Conservation (phyloP, 1,140 invertebrate genomes). For the Lamellibrachia luymesi region DNA sequence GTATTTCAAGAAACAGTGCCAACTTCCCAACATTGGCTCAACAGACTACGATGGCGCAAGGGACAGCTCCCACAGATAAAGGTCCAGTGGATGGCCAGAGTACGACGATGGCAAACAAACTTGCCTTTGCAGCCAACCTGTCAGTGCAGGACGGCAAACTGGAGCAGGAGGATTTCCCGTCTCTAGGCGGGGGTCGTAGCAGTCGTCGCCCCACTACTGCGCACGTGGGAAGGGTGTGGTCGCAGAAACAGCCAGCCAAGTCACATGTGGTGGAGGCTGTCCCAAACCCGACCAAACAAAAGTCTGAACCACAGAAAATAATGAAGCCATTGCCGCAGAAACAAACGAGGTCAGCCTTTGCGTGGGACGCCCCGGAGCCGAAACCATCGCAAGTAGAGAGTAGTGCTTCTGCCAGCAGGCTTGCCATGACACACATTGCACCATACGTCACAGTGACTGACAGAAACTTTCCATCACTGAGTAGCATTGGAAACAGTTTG, state of each 20-base stretch:
- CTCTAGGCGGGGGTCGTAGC: conserved; percentile 58
- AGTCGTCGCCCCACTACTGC: not conserved
- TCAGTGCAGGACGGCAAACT: conserved; percentile 38
- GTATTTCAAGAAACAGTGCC: not conserved
- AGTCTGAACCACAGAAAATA: not conserved
- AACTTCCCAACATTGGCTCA: not conserved
- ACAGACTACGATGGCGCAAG: not conserved
- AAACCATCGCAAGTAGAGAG: not conserved
- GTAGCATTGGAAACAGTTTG: conserved; percentile 10
- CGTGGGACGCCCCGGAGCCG: not conserved
- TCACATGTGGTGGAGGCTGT: not conserved
- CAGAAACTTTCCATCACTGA: not conserved
- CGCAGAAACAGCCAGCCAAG: not conserved
- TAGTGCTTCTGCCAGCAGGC: not conserved
- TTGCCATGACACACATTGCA: not conserved
- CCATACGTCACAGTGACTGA: not conserved
- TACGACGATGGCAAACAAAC: conserved; percentile 33
- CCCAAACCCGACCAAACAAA: not conserved
- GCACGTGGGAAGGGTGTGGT: not conserved
- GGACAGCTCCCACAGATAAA: not conserved
- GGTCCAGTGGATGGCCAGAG: not conserved
- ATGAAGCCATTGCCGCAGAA: not conserved
- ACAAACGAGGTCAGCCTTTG: not conserved
- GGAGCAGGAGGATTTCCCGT: conserved; percentile 49
- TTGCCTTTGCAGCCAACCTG: conserved; percentile 35